Evolutionary conservation across 2,797 vertebrate genomes (phyloP).

Genomic region (Eutrigla gurnardus): DNA sequence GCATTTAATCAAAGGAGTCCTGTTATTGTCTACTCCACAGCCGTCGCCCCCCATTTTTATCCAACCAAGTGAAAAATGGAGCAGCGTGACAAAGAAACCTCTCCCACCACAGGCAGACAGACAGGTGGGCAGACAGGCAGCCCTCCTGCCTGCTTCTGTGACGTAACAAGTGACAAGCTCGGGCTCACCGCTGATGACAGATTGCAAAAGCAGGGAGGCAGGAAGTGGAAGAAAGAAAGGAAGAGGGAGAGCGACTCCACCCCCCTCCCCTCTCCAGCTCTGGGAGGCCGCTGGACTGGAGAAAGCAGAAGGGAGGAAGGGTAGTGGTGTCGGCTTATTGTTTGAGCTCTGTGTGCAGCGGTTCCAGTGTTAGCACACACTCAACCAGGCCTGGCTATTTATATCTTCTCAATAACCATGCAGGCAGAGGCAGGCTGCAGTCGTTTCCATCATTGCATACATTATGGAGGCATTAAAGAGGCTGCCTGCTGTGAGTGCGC

Average conservation of each 20-base stretch:
- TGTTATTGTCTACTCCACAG: slow-evolving; percentile 44
- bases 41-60: slow-evolving; percentile 38
- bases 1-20: no score
- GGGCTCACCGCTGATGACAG: slow-evolving; percentile 54
- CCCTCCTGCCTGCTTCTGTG: slow-evolving; percentile 41
- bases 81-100: slow-evolving; percentile 33
- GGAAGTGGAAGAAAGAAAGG: slow-evolving; percentile 78
- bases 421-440: slow-evolving; percentile 68
- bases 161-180: slow-evolving; percentile 60
- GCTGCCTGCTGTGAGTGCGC: slow-evolving; percentile 39
- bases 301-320: slow-evolving; percentile 70
- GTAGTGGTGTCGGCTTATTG: slow-evolving; percentile 74
- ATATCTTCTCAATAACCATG: slow-evolving; percentile 78
- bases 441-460: slow-evolving; percentile 68
- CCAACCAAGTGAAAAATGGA: slow-evolving; percentile 49
- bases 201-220: slow-evolving; percentile 71
- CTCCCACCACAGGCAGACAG: slow-evolving; percentile 38
- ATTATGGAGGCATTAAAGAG: slow-evolving; percentile 59
- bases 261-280: slow-evolving; percentile 21
- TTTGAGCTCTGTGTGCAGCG: slow-evolving; percentile 72
- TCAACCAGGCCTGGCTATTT: slow-evolving; percentile 74
- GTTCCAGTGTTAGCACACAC: slow-evolving; percentile 69
- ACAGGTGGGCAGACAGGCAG: slow-evolving; percentile 51
- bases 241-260: slow-evolving; percentile 58
- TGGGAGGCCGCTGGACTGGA: slow-evolving; percentile 63